Evolutionary conservation across 1,140 invertebrate genomes (phyloP).

Genomic region (Hydropsyche tenuis): DNA sequence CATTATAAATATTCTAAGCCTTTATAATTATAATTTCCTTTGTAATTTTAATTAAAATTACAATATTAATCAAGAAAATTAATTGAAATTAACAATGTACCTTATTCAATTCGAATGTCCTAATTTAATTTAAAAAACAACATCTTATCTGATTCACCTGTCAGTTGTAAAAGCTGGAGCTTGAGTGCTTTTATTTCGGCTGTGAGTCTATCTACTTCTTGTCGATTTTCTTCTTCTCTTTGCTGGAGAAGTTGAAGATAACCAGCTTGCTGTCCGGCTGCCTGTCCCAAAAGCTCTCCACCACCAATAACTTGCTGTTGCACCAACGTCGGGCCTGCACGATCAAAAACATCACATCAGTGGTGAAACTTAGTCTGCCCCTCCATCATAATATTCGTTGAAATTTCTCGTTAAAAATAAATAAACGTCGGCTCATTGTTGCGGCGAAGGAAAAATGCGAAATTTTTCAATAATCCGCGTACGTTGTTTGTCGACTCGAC

Average conservation of each 20-base stretch:
- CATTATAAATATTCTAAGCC: no score
- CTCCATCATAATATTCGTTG: not conserved
- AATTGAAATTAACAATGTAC: no score
- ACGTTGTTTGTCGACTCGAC: constrained; percentile 4
- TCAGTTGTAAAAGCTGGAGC: constrained; percentile 65
- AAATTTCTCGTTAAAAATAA: constrained; percentile 10
- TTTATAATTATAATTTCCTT: no score
- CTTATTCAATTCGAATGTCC: not conserved
- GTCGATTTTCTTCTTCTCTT: constrained; percentile 65
- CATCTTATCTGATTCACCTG: constrained; percentile 54
- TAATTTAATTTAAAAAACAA: not conserved
- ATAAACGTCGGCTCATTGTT: constrained; percentile 25
- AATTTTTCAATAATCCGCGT: constrained; percentile 24
- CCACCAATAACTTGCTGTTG: constrained; percentile 52
- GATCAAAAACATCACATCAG: not conserved
- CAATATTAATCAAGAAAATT: not conserved
- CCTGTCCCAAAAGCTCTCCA: constrained; percentile 46
- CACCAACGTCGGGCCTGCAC: constrained; percentile 55
- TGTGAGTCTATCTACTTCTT: constrained; percentile 66
- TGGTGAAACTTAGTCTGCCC: not conserved
- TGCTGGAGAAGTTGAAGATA: constrained; percentile 63
- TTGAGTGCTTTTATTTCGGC: constrained; percentile 68
- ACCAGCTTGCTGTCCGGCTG: constrained; percentile 51
- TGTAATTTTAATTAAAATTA: no score
- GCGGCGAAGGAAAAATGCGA: constrained; percentile 17